Percentiles rank a stretch among this genome's conserved stretches.
Evolutionary conservation across 1,140 invertebrate species (phyloP).

Genomic region (Leptinotarsa undecemlineata): DNA sequence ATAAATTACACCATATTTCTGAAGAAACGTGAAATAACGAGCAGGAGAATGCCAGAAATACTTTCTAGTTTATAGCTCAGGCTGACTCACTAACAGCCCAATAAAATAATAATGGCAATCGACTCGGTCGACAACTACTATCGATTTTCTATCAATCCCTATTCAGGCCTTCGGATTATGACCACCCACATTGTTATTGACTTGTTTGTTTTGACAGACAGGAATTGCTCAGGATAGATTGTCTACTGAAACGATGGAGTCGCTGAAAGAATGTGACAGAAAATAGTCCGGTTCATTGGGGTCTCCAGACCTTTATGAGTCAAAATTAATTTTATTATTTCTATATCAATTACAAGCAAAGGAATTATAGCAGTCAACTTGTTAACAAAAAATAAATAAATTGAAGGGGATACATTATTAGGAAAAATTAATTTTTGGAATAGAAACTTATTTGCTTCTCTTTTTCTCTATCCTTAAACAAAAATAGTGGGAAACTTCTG

Average conservation of each 20-base stretch:
- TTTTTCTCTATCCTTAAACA: too few relatives aligned
- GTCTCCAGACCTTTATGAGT: too few relatives aligned
- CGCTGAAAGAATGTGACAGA: not conserved
- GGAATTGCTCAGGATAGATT: not conserved
- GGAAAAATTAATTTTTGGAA: too few relatives aligned
- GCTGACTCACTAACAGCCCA: slow-evolving; percentile 11
- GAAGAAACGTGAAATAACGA: not conserved
- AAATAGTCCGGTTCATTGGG: not conserved
- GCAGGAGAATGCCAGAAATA: not conserved
- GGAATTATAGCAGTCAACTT: too few relatives aligned
- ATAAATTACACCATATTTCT: not conserved
- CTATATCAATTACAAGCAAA: too few relatives aligned
- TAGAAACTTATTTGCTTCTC: too few relatives aligned
- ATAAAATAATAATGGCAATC: slow-evolving; percentile 17
- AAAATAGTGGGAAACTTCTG: too few relatives aligned
- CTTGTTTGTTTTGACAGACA: slow-evolving; percentile 15
- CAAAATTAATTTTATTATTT: too few relatives aligned
- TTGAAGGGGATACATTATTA: too few relatives aligned
- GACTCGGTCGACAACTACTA: slow-evolving; percentile 7
- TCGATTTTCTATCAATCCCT: slow-evolving; percentile 14
- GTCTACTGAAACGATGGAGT: not conserved
- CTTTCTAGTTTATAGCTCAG: not conserved
- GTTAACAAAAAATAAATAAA: too few relatives aligned
- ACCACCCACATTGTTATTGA: slow-evolving; percentile 9
- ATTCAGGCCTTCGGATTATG: slow-evolving; percentile 10